Percentiles rank a stretch among this genome's conserved stretches.
These are phyloP conservation scores for Toxotes jaculatrix DNA, from an alignment of 2,113 vertebrate species.

Conservation along the genomic window DNA sequence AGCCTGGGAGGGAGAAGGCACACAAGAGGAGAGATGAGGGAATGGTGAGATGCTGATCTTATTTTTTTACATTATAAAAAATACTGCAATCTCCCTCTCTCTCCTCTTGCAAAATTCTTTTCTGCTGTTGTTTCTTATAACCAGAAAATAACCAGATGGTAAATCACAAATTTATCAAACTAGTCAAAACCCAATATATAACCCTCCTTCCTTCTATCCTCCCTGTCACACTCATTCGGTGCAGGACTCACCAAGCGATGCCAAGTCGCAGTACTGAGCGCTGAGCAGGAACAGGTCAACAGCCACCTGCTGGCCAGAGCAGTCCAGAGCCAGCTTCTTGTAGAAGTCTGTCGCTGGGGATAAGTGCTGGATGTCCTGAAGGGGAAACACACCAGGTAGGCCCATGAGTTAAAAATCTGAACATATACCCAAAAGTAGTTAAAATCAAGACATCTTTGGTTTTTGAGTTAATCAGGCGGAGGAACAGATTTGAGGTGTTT, in stretches of 20 bases:
- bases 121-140: neutral
- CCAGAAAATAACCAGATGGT: neutral
- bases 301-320: slow-evolving; percentile 96
- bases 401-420: neutral
- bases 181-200: neutral
- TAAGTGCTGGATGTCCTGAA: slow-evolving; percentile 92
- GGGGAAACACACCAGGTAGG: neutral
- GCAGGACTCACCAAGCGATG: slow-evolving; percentile 89
- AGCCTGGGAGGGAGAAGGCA: slow-evolving; percentile 84
- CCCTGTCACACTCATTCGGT: neutral
- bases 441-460: neutral
- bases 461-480: neutral
- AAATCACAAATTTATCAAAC: neutral
- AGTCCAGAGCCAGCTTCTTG: slow-evolving; percentile 98
- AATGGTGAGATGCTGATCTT: neutral
- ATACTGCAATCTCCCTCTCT: neutral
- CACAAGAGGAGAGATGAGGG: neutral
- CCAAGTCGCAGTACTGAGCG: slow-evolving; percentile 94
- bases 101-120: neutral
- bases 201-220: neutral
- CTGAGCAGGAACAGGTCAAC: slow-evolving; percentile 97
- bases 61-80: neutral
- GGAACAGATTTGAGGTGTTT: neutral
- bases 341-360: slow-evolving; percentile 97
- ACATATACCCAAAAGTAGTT: neutral